Evolutionary conservation across 2,888 invertebrate species (phyloP).

Genomic region (Pammene aurita): DNA sequence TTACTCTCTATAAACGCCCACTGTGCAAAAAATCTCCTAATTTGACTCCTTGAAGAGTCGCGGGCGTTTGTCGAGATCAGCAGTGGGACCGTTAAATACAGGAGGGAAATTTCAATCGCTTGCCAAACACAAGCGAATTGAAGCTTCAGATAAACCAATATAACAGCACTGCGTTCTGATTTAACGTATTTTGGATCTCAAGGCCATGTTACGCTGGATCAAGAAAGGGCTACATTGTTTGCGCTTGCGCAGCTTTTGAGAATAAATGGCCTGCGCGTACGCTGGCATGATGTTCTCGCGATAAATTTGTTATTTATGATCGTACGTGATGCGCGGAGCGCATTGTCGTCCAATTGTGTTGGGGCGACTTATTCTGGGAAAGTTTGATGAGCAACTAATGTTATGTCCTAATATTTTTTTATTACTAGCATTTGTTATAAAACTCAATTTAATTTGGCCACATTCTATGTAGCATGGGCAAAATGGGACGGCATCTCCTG

Average conservation of each 20-base stretch:
- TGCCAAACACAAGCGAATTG: background rate
- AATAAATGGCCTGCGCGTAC: conserved; percentile 24
- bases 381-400: conserved; percentile 4
- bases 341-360: conserved; percentile 49
- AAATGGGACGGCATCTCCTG: no score
- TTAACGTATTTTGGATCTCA: background rate
- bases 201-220: background rate
- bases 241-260: background rate
- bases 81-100: conserved; percentile 37
- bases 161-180: background rate
- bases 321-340: conserved; percentile 50
- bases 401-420: background rate
- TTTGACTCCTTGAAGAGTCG: conserved; percentile 10
- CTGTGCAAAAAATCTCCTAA: background rate
- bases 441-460: background rate
- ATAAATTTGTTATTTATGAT: conserved; percentile 65
- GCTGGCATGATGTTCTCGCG: conserved; percentile 45
- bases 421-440: background rate
- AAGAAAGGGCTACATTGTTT: background rate
- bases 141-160: background rate
- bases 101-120: background rate
- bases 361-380: conserved; percentile 37
- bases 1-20: conserved; percentile 30
- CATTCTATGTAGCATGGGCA: no score
- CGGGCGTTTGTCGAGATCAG: conserved; percentile 9